Percentiles rank a stretch among this genome's conserved stretches.
These are phyloP conservation scores for Aleadryas rufinucha DNA, from an alignment of 2,113 vertebrate genomes.

Conservation along the genomic window DNA sequence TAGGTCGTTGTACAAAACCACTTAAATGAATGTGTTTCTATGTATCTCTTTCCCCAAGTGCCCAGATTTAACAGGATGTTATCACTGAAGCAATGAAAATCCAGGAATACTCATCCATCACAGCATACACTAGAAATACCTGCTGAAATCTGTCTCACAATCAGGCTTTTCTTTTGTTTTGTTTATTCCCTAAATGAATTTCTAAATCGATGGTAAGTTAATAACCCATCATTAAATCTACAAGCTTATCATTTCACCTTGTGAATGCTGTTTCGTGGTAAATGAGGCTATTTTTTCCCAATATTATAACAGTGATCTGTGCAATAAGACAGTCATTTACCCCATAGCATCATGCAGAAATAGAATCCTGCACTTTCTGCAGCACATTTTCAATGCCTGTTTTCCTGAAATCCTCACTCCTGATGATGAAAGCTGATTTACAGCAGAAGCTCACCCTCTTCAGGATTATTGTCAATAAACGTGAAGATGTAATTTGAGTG, in stretches of 20 bases:
- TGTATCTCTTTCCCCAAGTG: not conserved
- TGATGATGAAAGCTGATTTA: slow-evolving; percentile 22
- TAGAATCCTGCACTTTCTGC: not conserved
- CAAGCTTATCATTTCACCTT: not conserved
- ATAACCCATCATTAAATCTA: not conserved
- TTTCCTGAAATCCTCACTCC: not conserved
- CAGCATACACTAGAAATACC: not conserved
- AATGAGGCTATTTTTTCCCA: not conserved
- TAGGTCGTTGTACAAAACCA: not conserved
- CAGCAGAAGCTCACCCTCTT: not conserved
- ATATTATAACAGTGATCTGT: not conserved
- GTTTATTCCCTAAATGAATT: not conserved
- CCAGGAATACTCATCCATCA: not conserved
- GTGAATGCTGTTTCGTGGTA: not conserved
- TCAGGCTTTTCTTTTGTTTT: no score
- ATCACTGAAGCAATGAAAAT: not conserved
- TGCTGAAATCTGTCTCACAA: not conserved
- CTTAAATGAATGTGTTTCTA: not conserved
- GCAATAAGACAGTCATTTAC: not conserved
- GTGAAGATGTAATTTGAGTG: slow-evolving; percentile 37
- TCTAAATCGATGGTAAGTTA: not conserved
- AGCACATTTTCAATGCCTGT: not conserved
- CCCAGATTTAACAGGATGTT: not conserved
- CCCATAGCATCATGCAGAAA: not conserved
- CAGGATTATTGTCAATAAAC: slow-evolving; percentile 27